phyloP scores from a whole-genome alignment of 2,113 vertebrate species.

The Odocoileus virginianus region DNA sequence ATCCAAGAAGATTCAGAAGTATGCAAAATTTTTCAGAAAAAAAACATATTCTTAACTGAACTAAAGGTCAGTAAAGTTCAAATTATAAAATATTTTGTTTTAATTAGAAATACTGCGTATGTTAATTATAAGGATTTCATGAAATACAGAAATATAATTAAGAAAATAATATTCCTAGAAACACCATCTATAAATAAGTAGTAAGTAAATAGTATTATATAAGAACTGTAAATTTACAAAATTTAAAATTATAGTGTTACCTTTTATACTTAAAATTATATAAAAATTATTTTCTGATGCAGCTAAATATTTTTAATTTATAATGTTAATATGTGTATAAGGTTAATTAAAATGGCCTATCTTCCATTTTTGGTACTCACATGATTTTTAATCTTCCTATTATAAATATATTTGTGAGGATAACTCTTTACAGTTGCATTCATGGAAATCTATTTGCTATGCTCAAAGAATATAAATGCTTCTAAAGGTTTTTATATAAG shows the following conservation, averaged over 20 bases:
- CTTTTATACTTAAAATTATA: background rate
- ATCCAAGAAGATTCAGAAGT: too few species aligned
- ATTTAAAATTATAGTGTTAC: background rate
- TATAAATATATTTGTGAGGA: background rate
- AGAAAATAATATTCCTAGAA: background rate
- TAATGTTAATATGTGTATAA: background rate
- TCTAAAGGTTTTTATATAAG: background rate
- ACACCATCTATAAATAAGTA: background rate
- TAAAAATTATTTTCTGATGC: background rate
- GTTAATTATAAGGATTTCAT: background rate
- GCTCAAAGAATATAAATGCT: background rate
- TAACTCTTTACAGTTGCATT: background rate
- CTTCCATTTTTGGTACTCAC: background rate
- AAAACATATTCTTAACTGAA: background rate
- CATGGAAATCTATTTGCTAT: background rate
- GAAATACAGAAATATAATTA: background rate
- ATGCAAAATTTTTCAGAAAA: background rate
- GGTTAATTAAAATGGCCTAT: background rate
- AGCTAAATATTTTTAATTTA: background rate
- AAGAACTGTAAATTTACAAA: background rate
- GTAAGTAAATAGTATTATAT: background rate
- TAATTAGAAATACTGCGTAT: background rate
- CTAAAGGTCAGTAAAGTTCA: background rate
- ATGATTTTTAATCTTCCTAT: background rate
- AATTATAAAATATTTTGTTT: background rate